Evolutionary conservation across 2,113 vertebrate genomes (phyloP), one percentile per base, ranked within the genome.

Genomic region (Pyxicephalus adspersus): DNA sequence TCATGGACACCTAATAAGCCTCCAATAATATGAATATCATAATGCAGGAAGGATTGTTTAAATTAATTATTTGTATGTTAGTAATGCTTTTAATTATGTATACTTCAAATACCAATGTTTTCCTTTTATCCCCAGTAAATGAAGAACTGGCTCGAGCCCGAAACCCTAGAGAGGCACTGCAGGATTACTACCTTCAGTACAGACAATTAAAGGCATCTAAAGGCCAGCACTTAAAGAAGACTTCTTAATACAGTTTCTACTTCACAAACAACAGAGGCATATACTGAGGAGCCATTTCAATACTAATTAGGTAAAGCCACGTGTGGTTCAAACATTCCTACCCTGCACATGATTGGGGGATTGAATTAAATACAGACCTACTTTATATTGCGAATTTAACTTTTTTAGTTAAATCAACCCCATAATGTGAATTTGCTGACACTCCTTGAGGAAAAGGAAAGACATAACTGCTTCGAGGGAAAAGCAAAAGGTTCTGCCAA

Each of bases 111-210:
- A 67, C n/a, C 45, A 67, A 4, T 79, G n/a, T 74, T 78, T 4
- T 15, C 28, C 77, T 63, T n/a, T 86, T 22, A 38, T 85, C 86
- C 87, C 81, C 87, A 98, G 95, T 87, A 64, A 86, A 97, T 1
- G 81, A 87, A 20, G 90, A 96, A 55, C 75, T 88, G 0, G 82
- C 84, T 1, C 80, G 0, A 58, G 63, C 50, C 15, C 50, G 83
- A 0, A 58, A 84, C n/a, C 23, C 83, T 2, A 17, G 57, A 23
- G 79, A 86, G 8, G 52, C 54, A 25, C 34, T 55, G 19, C 80
- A 38, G 18, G 29, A 83, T 73, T 58, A 76, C 26, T 18, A 5
- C 4, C 2, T 65, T 45, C 72, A 3, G 13, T 1, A 45, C 28
- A 83, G 45, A 58, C 86, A 66, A 76, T 60, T 1, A 50, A 86